Conservation (phyloP, 2,113 vertebrate genomes). For the Galbula dea region DNA sequence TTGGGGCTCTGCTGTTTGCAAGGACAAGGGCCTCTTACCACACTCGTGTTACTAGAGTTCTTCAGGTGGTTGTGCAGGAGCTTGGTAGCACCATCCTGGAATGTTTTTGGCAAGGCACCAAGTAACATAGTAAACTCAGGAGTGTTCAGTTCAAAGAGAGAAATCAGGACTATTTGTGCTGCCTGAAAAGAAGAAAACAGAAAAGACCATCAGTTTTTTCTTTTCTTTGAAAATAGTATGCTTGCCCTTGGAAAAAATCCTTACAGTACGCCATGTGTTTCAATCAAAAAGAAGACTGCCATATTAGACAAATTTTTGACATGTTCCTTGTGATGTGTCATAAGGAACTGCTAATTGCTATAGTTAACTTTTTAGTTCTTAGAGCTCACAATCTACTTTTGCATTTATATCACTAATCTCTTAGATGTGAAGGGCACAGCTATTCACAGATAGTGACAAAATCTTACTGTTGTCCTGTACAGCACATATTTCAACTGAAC, state of each 20-base stretch:
- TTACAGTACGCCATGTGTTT: background rate
- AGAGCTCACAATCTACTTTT: background rate
- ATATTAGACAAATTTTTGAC: background rate
- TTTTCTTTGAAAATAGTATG: background rate
- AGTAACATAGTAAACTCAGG: conserved; percentile 99
- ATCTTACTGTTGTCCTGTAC: background rate
- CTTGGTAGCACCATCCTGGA: conserved; percentile 98
- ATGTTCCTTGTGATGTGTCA: background rate
- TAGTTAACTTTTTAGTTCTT: background rate
- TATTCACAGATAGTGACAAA: background rate
- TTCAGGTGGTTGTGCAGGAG: conserved; percentile 97
- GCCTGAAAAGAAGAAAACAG: conserved; percentile 75
- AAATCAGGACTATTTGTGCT: conserved; percentile 94
- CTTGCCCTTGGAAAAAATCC: background rate
- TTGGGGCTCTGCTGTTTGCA: background rate
- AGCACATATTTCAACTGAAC: background rate
- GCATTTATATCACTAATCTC: background rate
- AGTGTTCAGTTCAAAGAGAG: conserved; percentile 96
- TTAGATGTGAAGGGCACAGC: background rate
- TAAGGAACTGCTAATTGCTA: background rate
- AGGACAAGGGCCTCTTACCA: conserved; percentile 75
- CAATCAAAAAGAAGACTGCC: background rate
- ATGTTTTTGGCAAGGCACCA: conserved; percentile 97
- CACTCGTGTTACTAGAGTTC: conserved; percentile 91
- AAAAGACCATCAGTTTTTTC: background rate